Percentiles rank a stretch among this genome's conserved stretches.
Conservation (phyloP, 2,888 invertebrate species). For the Teinopalpus imperialis region DNA sequence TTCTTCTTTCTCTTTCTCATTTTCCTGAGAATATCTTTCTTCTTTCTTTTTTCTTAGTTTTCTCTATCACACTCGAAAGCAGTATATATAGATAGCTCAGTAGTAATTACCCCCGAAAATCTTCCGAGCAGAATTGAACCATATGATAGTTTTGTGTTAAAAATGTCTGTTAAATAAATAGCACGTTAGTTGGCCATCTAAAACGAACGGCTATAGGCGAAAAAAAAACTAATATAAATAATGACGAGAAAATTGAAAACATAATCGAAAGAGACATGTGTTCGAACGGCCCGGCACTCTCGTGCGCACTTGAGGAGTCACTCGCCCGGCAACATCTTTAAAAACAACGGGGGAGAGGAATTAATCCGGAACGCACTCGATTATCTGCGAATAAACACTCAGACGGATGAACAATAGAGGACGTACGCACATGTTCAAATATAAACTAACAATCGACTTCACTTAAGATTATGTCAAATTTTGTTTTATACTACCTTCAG, state of each 20-base stretch:
- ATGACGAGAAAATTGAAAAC: constrained; percentile 37
- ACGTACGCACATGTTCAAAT: constrained; percentile 35
- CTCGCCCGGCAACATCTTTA: constrained; percentile 51
- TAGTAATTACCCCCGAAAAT: too few relatives aligned
- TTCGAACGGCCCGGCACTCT: constrained; percentile 32
- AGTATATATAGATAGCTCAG: too few relatives aligned
- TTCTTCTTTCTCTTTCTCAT: too few relatives aligned
- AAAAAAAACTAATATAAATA: constrained; percentile 4
- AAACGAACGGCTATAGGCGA: neutral
- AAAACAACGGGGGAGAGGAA: constrained; percentile 49
- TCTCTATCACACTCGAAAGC: too few relatives aligned
- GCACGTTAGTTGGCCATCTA: too few relatives aligned
- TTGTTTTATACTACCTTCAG: too few relatives aligned
- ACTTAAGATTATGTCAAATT: neutral
- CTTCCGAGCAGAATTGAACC: too few relatives aligned
- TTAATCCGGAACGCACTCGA: constrained; percentile 57
- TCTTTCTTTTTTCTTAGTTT: too few relatives aligned
- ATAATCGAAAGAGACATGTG: constrained; percentile 57
- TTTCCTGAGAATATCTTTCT: too few relatives aligned
- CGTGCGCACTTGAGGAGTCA: constrained; percentile 53
- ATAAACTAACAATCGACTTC: constrained; percentile 23
- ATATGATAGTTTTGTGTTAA: too few relatives aligned
- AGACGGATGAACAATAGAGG: constrained; percentile 38
- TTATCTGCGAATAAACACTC: constrained; percentile 68
- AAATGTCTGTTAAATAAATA: too few relatives aligned